phyloP scores from a whole-genome alignment of 2,888 invertebrate genomes.

The Anaspis maculata region DNA sequence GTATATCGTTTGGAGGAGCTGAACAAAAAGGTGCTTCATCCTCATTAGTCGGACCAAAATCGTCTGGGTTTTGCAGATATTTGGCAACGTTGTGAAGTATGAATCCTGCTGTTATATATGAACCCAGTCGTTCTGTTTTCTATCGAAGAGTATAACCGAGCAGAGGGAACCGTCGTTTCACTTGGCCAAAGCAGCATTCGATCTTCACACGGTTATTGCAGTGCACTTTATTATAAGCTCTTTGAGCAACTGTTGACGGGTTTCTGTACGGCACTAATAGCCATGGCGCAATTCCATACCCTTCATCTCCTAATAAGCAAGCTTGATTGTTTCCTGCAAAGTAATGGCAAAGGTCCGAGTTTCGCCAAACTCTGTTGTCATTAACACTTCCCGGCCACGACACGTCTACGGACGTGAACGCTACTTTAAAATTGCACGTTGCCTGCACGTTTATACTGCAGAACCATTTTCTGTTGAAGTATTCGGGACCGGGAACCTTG shows the following conservation, averaged over 20 bases:
- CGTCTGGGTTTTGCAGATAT: no score
- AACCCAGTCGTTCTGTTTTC: background rate
- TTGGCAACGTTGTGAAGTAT: background rate
- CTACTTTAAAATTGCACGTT: constrained; percentile 12
- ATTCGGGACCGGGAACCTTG: constrained; percentile 13
- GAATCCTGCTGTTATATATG: background rate
- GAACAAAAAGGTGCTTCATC: no score
- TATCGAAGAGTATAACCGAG: background rate
- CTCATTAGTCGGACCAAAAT: no score
- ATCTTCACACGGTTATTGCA: background rate
- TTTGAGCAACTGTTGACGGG: constrained; percentile 7
- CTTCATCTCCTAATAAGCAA: constrained; percentile 16
- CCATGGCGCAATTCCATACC: constrained; percentile 18
- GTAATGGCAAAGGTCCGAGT: constrained; percentile 7
- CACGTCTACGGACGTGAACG: constrained; percentile 16
- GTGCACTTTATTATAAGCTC: background rate
- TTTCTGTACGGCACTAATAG: constrained; percentile 16
- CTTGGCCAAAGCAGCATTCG: background rate
- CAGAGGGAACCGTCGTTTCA: background rate
- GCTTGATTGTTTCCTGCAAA: constrained; percentile 7
- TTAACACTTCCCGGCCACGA: constrained; percentile 17
- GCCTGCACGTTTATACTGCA: constrained; percentile 16
- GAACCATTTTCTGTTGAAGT: constrained; percentile 17
- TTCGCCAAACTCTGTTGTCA: constrained; percentile 15
- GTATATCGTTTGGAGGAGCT: no score